Evolutionary conservation across 2,888 invertebrate genomes (phyloP), one percentile per base, ranked within the genome.

Genomic region (Scotopteryx bipunctaria): DNA sequence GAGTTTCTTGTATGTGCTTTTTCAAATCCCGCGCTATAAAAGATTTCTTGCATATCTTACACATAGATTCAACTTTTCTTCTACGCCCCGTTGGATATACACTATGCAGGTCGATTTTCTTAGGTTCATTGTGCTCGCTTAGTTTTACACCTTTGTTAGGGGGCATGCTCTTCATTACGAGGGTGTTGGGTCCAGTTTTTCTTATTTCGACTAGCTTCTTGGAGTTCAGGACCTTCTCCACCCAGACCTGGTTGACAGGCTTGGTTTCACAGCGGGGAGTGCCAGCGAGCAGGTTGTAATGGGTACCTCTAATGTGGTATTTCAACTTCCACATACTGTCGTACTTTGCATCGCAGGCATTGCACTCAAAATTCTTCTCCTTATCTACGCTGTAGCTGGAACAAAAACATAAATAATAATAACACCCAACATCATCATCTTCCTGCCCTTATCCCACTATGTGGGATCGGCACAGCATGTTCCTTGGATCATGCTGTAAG

Each of bases 231-330:
- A 83, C 84, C 4, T 67, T 76, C 36, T 86, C 86, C 1, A 73
- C 75, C 83, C 86, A 86, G 0, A 78, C 72, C 43, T 83, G 72
- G 49, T 84, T 79, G 0, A 83, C 61, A 23, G 73, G 61, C 48
- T 78, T 78, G 0, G 57, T 23, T 0, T 74, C 62, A 0, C 63
- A 69, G 6, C 64, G 63, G 0, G 77, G 73, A 3, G 63, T 49
- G 6, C 56, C 66, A 0, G 73, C 58, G 5, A 57, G 47, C 0
- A 81, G 46, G 40, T 85, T 84, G 59, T 72, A 86, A 31, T 86
- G 86, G 0, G 47, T 14, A 1, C 55, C 56, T 0, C 86, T 61
- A 17, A 83, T 78, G 45, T 86, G 86, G 17, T 66, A 67, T 6
- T 60, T 72, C 0, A 83, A 53, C 4, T 58, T 54, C 1, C 45